Evolutionary conservation across 2,888 invertebrate species (phyloP).

Genomic region (Pediacus dermestoides): DNA sequence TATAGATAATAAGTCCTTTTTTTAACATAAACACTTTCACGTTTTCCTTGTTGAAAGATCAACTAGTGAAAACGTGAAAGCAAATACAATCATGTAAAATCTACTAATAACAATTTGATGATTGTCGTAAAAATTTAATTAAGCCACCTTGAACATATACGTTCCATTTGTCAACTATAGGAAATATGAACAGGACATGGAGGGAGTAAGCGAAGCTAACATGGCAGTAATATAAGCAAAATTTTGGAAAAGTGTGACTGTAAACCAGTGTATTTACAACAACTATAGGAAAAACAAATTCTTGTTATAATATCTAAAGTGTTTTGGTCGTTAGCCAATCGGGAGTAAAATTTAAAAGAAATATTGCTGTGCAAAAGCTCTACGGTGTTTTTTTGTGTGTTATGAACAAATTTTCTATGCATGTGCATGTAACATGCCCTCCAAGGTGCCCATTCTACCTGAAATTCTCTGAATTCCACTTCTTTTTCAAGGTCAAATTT

Average conservation of each 20-base stretch:
- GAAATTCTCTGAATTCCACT: constrained; percentile 92
- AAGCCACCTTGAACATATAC: no score
- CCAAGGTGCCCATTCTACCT: constrained; percentile 61
- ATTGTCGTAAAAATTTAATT: no score
- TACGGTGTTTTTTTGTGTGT: constrained; percentile 32
- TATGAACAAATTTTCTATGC: constrained; percentile 18
- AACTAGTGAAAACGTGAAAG: no score
- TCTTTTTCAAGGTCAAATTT: constrained; percentile 98
- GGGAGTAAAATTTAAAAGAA: no score
- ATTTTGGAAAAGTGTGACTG: constrained; percentile 5
- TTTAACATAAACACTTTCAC: no score
- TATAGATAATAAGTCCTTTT: no score
- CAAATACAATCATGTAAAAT: no score
- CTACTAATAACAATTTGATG: no score
- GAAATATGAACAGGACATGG: constrained; percentile 4
- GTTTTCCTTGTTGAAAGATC: no score
- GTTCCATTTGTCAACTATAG: no score
- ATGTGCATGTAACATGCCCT: constrained; percentile 31
- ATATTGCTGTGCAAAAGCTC: constrained; percentile 32
- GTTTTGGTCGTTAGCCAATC: constrained; percentile 16
- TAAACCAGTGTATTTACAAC: constrained; percentile 6
- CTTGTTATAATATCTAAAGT: constrained; percentile 4
- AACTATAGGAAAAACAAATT: constrained; percentile 1
- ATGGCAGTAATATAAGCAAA: constrained; percentile 2
- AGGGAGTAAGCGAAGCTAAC: constrained; percentile 1